Base-by-base conservation (phyloP, 2,113 vertebrate genomes). In the Donacobius atricapilla region DNA sequence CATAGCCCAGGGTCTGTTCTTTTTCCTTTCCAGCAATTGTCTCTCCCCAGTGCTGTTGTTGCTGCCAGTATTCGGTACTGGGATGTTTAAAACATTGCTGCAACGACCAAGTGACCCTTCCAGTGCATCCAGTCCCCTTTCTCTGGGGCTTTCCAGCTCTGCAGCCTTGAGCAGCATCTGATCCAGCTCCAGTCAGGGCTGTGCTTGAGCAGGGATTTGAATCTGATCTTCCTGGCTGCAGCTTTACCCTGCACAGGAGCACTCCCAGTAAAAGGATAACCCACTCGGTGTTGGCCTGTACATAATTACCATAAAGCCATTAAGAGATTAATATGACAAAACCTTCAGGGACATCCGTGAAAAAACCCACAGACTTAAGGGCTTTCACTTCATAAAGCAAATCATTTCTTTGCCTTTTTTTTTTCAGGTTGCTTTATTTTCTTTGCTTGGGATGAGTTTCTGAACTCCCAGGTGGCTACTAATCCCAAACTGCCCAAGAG, bases 281-380 rank as follows among this genome's bases (percentile, higher is more conserved):
- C 53, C 1, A 11, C 68, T 70, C 0, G 0, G 4, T 63, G 60
- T 51, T 89, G 76, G 76, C 18, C 2, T 69, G 60, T 78, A 30
- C 61, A 61, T 78, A 92, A 69, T 92, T 94, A 83, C 77, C 25
- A 72, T 95, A 95, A 96, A 90, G 72, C 53, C 90, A 87, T 96
- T 97, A 92, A 92, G 83, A 92, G 93, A 93, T 97, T 90, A 93
- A 75, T 89, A 69, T 82, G 65, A 89, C 90, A 93, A 82, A 95
- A 90, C 72, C 88, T 84, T 89, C 28, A 68, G 73, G 83, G 72
- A 77, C 0, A 0, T 51, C 88, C 64, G 15, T 68, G 63, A 65
- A 83, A 89, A 87, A 93, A 25, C 19, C 53, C 82, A 60, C 60
- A 69, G 92, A 79, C 68, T 89, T 93, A 81, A 81, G 53, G 85